Conservation (phyloP, 1,140 invertebrate species). For the Papilio helenus region DNA sequence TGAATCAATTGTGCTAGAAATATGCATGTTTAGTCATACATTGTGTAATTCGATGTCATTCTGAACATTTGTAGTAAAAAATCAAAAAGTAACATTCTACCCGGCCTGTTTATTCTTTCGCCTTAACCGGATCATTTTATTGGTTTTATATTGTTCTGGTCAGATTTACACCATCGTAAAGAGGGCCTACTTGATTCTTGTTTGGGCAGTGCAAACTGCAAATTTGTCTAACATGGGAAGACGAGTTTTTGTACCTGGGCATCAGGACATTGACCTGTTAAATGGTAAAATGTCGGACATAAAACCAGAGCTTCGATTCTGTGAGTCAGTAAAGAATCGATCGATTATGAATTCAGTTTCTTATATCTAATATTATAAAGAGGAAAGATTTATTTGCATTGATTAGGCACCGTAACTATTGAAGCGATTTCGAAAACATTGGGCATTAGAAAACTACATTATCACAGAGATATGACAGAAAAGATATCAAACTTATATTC, state of each 20-base stretch:
- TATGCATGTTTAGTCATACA: neutral
- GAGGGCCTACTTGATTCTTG: neutral
- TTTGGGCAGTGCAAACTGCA: neutral
- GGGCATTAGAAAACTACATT: no score
- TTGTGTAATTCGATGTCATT: neutral
- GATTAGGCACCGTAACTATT: no score
- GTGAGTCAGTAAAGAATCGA: no score
- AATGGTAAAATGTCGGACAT: neutral
- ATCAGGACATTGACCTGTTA: neutral
- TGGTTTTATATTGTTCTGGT: neutral
- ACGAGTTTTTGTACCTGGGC: neutral
- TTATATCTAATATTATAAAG: no score
- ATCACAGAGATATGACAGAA: no score
- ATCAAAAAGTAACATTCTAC: neutral
- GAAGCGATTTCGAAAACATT: no score
- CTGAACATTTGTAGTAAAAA: neutral
- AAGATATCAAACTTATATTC: no score
- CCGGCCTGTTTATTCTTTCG: conserved; percentile 7
- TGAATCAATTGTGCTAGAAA: neutral
- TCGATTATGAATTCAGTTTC: no score
- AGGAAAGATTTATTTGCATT: no score
- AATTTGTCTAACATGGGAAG: conserved; percentile 13
- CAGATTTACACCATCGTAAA: neutral
- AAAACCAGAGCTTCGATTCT: neutral
- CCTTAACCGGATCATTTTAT: conserved; percentile 7